These are phyloP conservation scores for Parambassis ranga DNA, from an alignment of 2,797 vertebrate species.

Conservation along the genomic window DNA sequence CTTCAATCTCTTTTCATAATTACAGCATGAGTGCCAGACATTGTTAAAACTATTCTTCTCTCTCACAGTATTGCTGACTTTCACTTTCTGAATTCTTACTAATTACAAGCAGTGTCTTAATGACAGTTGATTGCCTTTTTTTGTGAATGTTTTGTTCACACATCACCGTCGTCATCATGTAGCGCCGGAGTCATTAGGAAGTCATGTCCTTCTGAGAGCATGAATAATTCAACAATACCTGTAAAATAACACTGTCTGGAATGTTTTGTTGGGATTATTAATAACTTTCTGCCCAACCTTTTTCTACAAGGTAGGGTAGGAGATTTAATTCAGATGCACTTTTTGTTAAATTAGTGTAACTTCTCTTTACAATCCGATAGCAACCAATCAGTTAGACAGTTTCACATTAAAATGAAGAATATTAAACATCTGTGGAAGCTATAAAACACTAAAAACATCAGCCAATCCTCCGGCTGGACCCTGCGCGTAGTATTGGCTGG, in stretches of 20 bases:
- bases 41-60: background rate
- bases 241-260: background rate
- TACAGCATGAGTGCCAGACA: background rate
- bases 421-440: too few species aligned
- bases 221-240: background rate
- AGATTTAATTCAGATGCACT: too few species aligned
- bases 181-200: background rate
- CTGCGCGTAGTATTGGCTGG: too few species aligned
- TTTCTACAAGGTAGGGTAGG: too few species aligned
- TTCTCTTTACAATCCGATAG: too few species aligned
- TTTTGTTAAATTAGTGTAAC: too few species aligned
- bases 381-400: too few species aligned
- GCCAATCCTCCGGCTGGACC: too few species aligned
- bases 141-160: slow-evolving; percentile 5
- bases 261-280: background rate
- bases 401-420: too few species aligned
- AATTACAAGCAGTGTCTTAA: background rate
- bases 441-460: too few species aligned
- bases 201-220: background rate
- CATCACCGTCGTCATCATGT: background rate
- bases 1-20: too few species aligned
- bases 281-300: background rate
- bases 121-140: background rate
- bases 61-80: background rate
- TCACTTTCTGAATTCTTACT: background rate